Percentiles rank a stretch among this genome's conserved stretches.
Conservation (phyloP, 2,888 invertebrate genomes). For the Ichneumon xanthorius region DNA sequence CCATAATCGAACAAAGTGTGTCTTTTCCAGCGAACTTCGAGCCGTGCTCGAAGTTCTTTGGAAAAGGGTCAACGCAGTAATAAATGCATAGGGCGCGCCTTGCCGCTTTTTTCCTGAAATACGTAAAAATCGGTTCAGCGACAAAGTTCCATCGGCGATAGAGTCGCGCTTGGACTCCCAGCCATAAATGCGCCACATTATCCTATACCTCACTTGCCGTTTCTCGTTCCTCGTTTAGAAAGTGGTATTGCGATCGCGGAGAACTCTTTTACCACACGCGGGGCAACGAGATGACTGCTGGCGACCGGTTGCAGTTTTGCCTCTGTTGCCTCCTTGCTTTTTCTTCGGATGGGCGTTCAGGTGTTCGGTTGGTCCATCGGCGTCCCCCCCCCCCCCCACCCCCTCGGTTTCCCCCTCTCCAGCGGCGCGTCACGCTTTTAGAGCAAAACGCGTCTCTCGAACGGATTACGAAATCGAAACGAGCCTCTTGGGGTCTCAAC, state of each 20-base stretch:
- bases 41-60: neutral
- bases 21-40: too few relatives aligned
- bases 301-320: constrained; percentile 28
- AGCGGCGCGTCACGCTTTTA: constrained; percentile 33
- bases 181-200: neutral
- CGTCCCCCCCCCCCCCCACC: too few relatives aligned
- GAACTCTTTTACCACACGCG: neutral
- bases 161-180: neutral
- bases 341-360: constrained; percentile 10
- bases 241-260: constrained; percentile 27
- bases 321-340: neutral
- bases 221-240: constrained; percentile 38
- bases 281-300: constrained; percentile 3
- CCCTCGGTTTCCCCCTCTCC: neutral
- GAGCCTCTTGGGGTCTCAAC: constrained; percentile 23
- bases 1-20: too few relatives aligned
- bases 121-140: neutral
- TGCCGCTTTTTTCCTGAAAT: neutral
- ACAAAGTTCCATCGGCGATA: neutral
- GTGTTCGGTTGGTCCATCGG: neutral
- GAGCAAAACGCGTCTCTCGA: constrained; percentile 35
- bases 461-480: constrained; percentile 63
- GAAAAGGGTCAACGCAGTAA: neutral
- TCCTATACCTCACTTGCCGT: neutral
- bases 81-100: too few relatives aligned